A percentile compares a stretch with the other conserved stretches of the same genome.
phyloP scores from a whole-genome alignment of 2,888 invertebrate genomes.

The Himalopsyche anomala region DNA sequence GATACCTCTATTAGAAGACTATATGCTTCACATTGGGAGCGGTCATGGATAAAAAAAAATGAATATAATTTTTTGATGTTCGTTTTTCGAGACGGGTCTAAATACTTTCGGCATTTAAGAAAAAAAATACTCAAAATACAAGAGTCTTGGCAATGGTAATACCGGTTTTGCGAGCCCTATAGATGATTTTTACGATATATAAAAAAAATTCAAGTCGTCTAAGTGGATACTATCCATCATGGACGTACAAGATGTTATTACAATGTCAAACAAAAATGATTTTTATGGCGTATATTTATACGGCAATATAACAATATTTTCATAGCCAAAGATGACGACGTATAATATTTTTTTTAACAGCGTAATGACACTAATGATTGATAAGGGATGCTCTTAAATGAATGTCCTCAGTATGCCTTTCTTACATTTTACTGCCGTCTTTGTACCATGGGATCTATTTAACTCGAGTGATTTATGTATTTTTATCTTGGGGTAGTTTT shows the following conservation, averaged over 20 bases:
- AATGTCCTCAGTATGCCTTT: slow-evolving; percentile 31
- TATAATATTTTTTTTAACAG: not conserved
- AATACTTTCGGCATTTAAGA: too few species aligned
- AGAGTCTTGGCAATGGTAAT: too few species aligned
- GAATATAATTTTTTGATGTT: too few species aligned
- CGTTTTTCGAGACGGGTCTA: too few species aligned
- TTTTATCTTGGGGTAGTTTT: slow-evolving; percentile 42
- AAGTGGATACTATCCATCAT: slow-evolving; percentile 27
- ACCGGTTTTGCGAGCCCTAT: too few species aligned
- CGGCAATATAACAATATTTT: slow-evolving; percentile 19
- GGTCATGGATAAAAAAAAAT: too few species aligned
- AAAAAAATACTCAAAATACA: too few species aligned
- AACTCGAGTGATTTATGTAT: slow-evolving; percentile 46
- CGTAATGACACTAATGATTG: slow-evolving; percentile 51
- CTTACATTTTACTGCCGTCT: not conserved
- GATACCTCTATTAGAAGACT: too few species aligned
- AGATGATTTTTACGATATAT: too few species aligned
- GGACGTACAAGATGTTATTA: not conserved
- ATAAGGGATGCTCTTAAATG: slow-evolving; percentile 42
- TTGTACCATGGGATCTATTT: slow-evolving; percentile 46
- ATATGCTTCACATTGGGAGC: too few species aligned
- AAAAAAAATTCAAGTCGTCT: not conserved
- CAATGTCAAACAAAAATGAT: not conserved
- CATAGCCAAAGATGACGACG: slow-evolving; percentile 11
- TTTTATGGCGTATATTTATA: not conserved